Evolutionary conservation across 2,797 vertebrate species (phyloP).

Genomic region (Leuciscus waleckii): DNA sequence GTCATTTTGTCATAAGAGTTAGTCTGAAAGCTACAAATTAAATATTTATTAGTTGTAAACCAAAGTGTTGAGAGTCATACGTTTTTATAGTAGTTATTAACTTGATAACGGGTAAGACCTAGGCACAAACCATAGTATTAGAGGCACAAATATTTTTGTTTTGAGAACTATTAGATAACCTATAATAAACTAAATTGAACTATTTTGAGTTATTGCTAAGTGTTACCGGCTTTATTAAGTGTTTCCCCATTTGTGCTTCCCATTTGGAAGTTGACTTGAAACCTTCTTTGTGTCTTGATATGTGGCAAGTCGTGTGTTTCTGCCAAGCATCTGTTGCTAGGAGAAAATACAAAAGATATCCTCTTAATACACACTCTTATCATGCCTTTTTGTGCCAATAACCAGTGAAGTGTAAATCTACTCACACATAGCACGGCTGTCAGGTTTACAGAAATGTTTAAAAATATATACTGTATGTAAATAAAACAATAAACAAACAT

Average conservation of each 20-base stretch:
- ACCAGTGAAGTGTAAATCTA: neutral
- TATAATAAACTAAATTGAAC: neutral
- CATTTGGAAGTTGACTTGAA: constrained; percentile 49
- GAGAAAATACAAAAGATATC: constrained; percentile 50
- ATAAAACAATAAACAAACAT: neutral
- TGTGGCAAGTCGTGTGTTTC: constrained; percentile 44
- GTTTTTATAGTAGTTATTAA: neutral
- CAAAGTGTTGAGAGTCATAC: neutral
- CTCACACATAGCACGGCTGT: neutral
- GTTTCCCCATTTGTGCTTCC: neutral
- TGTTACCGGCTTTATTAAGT: too few relatives aligned
- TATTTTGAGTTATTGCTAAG: neutral
- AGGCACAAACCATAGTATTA: neutral
- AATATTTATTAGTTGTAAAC: neutral
- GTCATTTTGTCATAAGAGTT: neutral
- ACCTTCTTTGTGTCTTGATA: constrained; percentile 57
- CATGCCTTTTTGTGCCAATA: constrained; percentile 1
- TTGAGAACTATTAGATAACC: neutral
- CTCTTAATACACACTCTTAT: constrained; percentile 12
- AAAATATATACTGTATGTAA: neutral
- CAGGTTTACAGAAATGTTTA: neutral
- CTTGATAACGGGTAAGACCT: neutral
- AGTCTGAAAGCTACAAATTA: neutral
- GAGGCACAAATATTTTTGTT: neutral
- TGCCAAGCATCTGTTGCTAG: constrained; percentile 54